Base-by-base conservation (phyloP, 2,888 invertebrate species). In the Coremacera marginata region DNA sequence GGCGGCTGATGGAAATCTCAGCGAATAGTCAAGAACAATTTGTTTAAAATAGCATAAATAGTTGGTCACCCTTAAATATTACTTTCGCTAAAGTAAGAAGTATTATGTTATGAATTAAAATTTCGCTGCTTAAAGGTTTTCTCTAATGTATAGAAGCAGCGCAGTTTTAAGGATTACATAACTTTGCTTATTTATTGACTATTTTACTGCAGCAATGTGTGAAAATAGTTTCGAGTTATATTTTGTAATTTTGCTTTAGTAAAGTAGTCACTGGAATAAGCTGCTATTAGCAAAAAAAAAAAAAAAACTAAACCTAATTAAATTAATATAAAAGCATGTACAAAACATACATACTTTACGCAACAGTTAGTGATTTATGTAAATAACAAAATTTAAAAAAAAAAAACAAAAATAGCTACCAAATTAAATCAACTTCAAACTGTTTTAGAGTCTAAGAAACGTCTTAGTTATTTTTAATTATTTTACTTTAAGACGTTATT, bases 1-100 rank as follows among this genome's bases (percentile, higher is more conserved):
- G 99, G 99, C 92, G 97, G 87, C 90, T 99, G 60, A 91, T 99
- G 77, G 99, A 99, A 87, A 88, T 96, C 31, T 95, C 96, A 9
- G 96, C 95, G 0, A 95, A 93, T 83, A 95, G 96, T 87, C 93
- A 94, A 78, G 96, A 96, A 90, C 96, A 96, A 88, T 92, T 95
- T 84, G 94, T 95, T 84, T 95, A 94, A 83, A 25, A 22, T 71
- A 57, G 31, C 44, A 72, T 22, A 49, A 22, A 51, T 72, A 44
- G 16, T 62, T 62, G 72, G 62, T 51, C 27, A 25, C 49, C 19
- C 16, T 55, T 34, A 16, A 31, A 34, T 62, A 31, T 34, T 34
- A 44, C 44, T 44, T 44, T 11, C 44, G 14, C 37, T 49, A 49
- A 72, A 49, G 25, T 51, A 51, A 73, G n/a, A 19, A 27, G 44